Evolutionary conservation across 1,140 invertebrate species (phyloP).

Genomic region (Protaetia brevitarsis): DNA sequence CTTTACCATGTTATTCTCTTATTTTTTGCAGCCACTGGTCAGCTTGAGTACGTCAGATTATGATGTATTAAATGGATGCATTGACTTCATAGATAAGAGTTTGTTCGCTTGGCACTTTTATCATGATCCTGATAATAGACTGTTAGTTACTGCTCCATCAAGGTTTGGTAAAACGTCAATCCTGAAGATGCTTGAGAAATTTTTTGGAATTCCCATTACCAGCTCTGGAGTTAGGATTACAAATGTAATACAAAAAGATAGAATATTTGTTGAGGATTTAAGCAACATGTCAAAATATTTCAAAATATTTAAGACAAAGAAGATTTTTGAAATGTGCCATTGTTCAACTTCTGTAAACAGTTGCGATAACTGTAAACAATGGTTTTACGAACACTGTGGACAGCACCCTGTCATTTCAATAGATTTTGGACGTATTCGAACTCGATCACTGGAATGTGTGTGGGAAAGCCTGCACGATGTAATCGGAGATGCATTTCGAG

Average conservation of each 20-base stretch:
- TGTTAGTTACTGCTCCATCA: too few species aligned
- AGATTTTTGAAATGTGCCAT: slow-evolving; percentile 24
- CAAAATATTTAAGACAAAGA: too few species aligned
- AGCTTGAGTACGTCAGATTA: slow-evolving; percentile 23
- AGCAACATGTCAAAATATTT: slow-evolving; percentile 10
- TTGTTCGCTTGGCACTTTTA: slow-evolving; percentile 24
- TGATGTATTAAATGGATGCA: slow-evolving; percentile 22
- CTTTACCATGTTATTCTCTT: slow-evolving; percentile 20
- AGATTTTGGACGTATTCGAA: slow-evolving; percentile 17
- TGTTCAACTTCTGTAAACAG: slow-evolving; percentile 7
- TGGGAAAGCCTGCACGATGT: slow-evolving; percentile 18
- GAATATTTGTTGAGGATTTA: slow-evolving; percentile 23
- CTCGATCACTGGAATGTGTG: slow-evolving; percentile 16
- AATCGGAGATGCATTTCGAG: slow-evolving; percentile 13
- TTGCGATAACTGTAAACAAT: slow-evolving; percentile 26
- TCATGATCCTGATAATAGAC: slow-evolving; percentile 17
- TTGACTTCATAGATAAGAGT: slow-evolving; percentile 22
- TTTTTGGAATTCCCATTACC: slow-evolving; percentile 24
- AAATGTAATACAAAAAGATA: slow-evolving; percentile 21
- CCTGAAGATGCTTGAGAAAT: slow-evolving; percentile 23
- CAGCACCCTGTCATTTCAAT: slow-evolving; percentile 26
- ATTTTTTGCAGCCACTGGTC: slow-evolving; percentile 24
- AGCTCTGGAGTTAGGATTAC: slow-evolving; percentile 9
- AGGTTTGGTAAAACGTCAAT: slow-evolving; percentile 24
- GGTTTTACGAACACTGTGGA: slow-evolving; percentile 19